Evolutionary conservation across 2,888 invertebrate genomes (phyloP), one percentile per base, ranked within the genome.

Genomic region (Thysanoteuthis rhombus): DNA sequence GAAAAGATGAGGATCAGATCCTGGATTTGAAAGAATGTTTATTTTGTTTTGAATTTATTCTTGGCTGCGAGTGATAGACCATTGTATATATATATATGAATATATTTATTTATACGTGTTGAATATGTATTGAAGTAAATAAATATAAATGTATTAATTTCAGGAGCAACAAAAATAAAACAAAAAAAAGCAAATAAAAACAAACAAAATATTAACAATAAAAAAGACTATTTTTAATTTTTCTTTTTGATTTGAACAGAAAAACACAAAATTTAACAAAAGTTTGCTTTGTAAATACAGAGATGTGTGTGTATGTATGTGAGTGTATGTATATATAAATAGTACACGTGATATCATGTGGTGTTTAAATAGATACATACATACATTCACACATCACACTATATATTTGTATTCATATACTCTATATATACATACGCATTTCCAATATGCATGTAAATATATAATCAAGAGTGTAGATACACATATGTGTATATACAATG

Each of bases 141-240:
- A 75, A 75, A n/a, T 12, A 75, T 12, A 75, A n/a, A n/a, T 6
- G 16, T 45, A 16, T 12, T 16, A 45, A 45, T 45, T 52, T 52
- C 42, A 52, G 52, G 12, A 75, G 36, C 75, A 75, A 75, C 75
- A 36, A n/a, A 75, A 75, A n/a, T n/a, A 16, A 75, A 52, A 52
- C 22, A 22, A 52, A 5, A 52, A n/a, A 75, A 75, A 36, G 36
- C n/a, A 75, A 75, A 75, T 75, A 75, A 75, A 75, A 75, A 75
- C 75, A 75, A 75, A 75, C 75, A 75, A 52, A 52, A 75, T 75
- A n/a, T 75, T 75, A 75, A 75, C 75, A 75, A 75, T 75, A 75
- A 75, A 75, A 75, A 75, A 75, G 75, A 75, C 75, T 75, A 75
- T 75, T 75, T 75, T 75, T 75, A 75, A 75, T 75, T 75, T n/a